Conservation (phyloP, 2,797 vertebrate species). For the Dromococcyx pavoninus region DNA sequence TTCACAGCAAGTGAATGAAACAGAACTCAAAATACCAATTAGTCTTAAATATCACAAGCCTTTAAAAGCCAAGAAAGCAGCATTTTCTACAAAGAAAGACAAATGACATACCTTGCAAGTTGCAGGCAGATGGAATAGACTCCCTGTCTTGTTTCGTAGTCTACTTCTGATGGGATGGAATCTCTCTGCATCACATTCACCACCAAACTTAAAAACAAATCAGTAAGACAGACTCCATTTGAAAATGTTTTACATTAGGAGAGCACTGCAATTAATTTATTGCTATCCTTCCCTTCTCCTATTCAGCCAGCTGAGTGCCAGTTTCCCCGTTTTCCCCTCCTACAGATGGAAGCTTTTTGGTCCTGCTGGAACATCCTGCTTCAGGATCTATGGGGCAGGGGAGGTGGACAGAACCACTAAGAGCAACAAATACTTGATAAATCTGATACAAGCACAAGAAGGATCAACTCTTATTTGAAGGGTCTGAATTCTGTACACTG, state of each 20-base stretch:
- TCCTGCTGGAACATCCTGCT: not conserved
- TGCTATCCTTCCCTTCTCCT: not conserved
- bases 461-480: not conserved
- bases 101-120: constrained; percentile 86
- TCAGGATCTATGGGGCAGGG: not conserved
- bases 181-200: no score
- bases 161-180: no score
- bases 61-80: not conserved
- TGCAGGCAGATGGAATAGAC: no score
- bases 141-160: no score
- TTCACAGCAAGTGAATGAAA: not conserved
- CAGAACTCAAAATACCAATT: not conserved
- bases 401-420: not conserved
- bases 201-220: constrained; percentile 86
- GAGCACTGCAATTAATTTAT: not conserved
- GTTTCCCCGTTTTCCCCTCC: not conserved
- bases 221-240: not conserved
- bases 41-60: not conserved
- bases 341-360: not conserved
- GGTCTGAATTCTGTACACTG: not conserved
- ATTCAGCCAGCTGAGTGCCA: not conserved
- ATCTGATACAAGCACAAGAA: not conserved
- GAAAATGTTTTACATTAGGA: not conserved
- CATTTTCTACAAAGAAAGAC: not conserved
- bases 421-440: not conserved